Base-by-base conservation (phyloP, 2,888 invertebrate genomes). In the Drosophila koepferae region DNA sequence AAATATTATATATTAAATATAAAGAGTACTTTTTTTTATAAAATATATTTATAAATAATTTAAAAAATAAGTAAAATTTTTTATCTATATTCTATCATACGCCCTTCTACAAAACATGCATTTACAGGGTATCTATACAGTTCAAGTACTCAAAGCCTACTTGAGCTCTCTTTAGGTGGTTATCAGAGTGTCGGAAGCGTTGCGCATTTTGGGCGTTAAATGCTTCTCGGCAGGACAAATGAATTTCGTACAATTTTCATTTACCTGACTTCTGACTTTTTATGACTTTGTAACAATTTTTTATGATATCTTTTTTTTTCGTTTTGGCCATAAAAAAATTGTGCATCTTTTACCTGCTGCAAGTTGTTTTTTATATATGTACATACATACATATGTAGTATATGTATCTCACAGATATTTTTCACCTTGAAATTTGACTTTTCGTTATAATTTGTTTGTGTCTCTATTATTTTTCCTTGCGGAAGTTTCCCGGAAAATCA, bases 231-330 rank as follows among this genome's bases (percentile, higher is more conserved):
- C 80, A 90, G 90, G 86, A 88, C 80, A 73, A 86, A 78, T 65
- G 74, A 58, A 81, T 71, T 73, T 73, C 81, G 70, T 79, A 56
- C 66, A 41, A 74, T 60, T 60, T 59, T 61, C 53, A 49, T 54
- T 63, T 84, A 89, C 84, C 86, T 86, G 82, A 58, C 54, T 66
- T 73, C 59, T 69, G 73, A 75, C 71, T 82, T 90, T 89, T 90
- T 89, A 89, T 75, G 91, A 90, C 79, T 90, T 90, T 90, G 81
- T 90, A 90, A 90, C 90, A 76, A 78, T 90, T 90, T 89, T 89
- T 90, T 89, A 90, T 90, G 91, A 88, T 75, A 70, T 81, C 70
- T 58, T 72, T 77, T 43, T 48, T 46, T 44, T 46, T 60, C 56
- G 60, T 72, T 82, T 60, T 61, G 63, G 54, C 51, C 79, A 81